A percentile compares a stretch with the other conserved stretches of the same genome.
Conservation (phyloP, 2,888 invertebrate species). For the Troilus luridus region DNA sequence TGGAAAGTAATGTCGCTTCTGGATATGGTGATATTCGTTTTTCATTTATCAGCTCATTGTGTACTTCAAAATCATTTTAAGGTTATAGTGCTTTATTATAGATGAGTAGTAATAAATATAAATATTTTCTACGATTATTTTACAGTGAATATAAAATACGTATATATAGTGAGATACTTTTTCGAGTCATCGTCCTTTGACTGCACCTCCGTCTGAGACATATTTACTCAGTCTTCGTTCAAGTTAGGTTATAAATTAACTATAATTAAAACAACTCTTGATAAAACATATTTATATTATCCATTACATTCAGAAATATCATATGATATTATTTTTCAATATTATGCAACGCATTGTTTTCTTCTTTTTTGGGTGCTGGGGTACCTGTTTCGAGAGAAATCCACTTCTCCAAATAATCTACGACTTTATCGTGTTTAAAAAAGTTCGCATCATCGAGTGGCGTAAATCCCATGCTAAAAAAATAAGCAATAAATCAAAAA, state of each 20-base stretch:
- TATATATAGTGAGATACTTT: background rate
- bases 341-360: background rate
- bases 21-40: too few species aligned
- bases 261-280: background rate
- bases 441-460: constrained; percentile 57
- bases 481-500: background rate
- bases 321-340: background rate
- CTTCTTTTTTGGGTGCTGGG: background rate
- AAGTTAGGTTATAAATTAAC: background rate
- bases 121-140: background rate
- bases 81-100: too few species aligned
- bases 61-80: too few species aligned
- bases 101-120: too few species aligned
- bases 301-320: background rate
- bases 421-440: constrained; percentile 50
- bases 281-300: background rate
- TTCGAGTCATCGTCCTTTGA: background rate
- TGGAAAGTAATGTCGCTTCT: too few species aligned
- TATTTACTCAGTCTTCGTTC: background rate
- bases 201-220: background rate
- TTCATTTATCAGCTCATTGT: too few species aligned
- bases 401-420: constrained; percentile 46
- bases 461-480: constrained; percentile 50
- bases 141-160: background rate
- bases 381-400: background rate